Evolutionary conservation across 2,888 invertebrate species (phyloP).

Genomic region (Dicranocentrus wangi): DNA sequence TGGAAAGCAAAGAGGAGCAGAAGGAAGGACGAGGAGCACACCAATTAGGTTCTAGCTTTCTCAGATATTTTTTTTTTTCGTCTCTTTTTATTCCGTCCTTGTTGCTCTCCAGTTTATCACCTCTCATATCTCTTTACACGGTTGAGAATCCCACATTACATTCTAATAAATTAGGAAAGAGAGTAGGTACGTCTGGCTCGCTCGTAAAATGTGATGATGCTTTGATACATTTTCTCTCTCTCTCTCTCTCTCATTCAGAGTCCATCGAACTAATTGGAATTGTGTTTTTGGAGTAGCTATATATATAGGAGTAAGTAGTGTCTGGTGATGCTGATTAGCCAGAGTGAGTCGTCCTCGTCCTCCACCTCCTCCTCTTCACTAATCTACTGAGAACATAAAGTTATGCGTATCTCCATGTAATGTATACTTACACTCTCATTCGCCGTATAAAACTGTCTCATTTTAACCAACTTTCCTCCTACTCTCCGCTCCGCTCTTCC

Average conservation of each 20-base stretch:
- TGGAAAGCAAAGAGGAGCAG: too few relatives aligned
- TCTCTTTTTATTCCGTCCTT: too few relatives aligned
- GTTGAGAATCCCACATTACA: background rate
- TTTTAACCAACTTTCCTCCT: background rate
- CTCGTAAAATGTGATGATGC: conserved; percentile 34
- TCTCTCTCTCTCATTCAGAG: conserved; percentile 23
- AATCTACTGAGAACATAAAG: conserved; percentile 4
- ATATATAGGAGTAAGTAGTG: too few relatives aligned
- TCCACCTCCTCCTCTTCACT: too few relatives aligned
- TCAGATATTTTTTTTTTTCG: too few relatives aligned
- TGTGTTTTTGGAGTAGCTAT: conserved; percentile 45
- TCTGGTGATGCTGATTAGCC: conserved; percentile 17
- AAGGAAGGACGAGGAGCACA: too few relatives aligned
- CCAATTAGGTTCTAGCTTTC: too few relatives aligned
- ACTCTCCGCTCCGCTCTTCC: too few relatives aligned
- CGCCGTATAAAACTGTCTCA: background rate
- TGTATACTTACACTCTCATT: background rate
- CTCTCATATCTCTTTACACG: too few relatives aligned
- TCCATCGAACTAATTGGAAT: conserved; percentile 51
- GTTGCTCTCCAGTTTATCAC: too few relatives aligned
- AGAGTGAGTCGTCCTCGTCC: conserved; percentile 11
- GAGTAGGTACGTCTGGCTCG: conserved; percentile 16
- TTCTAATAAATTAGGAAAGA: conserved; percentile 16
- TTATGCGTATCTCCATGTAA: conserved; percentile 6
- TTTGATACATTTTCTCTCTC: too few relatives aligned